Percentiles rank a stretch among this genome's conserved stretches.
phyloP scores from a whole-genome alignment of 2,113 vertebrate species.

The Anarhynchus alexandrinus region DNA sequence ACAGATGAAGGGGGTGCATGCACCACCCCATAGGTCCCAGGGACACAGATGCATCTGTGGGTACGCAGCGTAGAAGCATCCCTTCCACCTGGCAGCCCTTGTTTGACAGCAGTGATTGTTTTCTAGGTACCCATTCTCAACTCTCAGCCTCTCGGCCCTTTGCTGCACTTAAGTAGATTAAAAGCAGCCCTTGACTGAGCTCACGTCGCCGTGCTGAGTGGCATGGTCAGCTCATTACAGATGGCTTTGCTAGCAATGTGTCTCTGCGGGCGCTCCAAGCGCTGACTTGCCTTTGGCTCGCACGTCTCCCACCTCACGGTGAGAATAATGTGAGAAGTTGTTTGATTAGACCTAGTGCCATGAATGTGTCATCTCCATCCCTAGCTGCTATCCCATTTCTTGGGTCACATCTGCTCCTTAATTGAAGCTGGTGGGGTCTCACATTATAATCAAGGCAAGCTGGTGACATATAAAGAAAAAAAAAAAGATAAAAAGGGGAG shows the following conservation, averaged over 20 bases:
- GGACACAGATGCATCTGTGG: not conserved
- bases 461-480: not conserved
- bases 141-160: not conserved
- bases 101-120: not conserved
- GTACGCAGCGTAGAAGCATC: accelerated
- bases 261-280: constrained; percentile 19
- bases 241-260: not conserved
- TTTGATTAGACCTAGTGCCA: constrained; percentile 53
- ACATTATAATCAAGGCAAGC: constrained; percentile 11
- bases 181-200: constrained; percentile 12
- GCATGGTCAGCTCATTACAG: constrained; percentile 43
- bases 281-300: constrained; percentile 47
- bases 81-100: not conserved
- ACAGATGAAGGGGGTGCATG: not conserved
- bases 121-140: not conserved
- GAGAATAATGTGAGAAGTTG: constrained; percentile 60
- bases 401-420: constrained; percentile 44
- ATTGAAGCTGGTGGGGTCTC: constrained; percentile 22
- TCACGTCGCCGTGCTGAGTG: not conserved
- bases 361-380: constrained; percentile 31
- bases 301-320: constrained; percentile 28
- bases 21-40: accelerated
- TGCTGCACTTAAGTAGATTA: not conserved
- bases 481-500: not conserved
- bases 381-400: constrained; percentile 47